phyloP scores from a whole-genome alignment of 2,888 invertebrate species.

The Ganaspis brasiliensis region DNA sequence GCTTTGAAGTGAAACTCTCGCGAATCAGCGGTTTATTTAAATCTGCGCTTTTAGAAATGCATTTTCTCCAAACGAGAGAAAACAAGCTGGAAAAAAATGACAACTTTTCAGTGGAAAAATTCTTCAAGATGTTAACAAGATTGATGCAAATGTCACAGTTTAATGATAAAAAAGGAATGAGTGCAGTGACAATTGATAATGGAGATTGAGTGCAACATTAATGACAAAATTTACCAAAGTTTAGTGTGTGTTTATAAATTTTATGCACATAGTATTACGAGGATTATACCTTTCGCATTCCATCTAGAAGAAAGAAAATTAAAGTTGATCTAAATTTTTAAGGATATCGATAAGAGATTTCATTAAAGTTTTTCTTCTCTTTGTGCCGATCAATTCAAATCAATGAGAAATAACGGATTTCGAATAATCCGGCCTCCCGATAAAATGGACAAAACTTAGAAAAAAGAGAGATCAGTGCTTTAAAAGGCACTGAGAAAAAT shows the following conservation, averaged over 20 bases:
- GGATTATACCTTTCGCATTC: constrained; percentile 12
- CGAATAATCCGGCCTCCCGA: constrained; percentile 38
- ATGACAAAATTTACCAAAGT: not conserved
- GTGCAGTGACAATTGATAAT: constrained; percentile 42
- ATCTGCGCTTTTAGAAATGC: constrained; percentile 19
- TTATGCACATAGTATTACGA: not conserved
- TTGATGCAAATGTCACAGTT: constrained; percentile 4
- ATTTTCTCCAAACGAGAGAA: constrained; percentile 11
- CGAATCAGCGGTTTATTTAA: not conserved
- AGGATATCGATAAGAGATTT: not conserved
- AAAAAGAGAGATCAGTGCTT: not conserved
- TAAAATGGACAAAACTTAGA: constrained; percentile 36
- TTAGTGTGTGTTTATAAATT: constrained; percentile 26
- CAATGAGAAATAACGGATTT: constrained; percentile 28
- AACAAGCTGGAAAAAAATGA: constrained; percentile 1
- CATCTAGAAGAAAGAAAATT: not conserved
- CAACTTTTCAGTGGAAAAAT: constrained; percentile 5
- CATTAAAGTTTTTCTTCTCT: constrained; percentile 2
- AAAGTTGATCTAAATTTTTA: not conserved
- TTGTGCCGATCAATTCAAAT: constrained; percentile 8
- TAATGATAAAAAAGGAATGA: constrained; percentile 15
- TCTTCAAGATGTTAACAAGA: constrained; percentile 12
- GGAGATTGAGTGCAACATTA: constrained; percentile 25
- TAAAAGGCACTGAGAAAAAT: constrained; percentile 17
- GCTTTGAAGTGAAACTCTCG: not conserved